These are phyloP conservation scores for Cremastinae sp. DNA, from an alignment of 2,888 invertebrate genomes.

Conservation along the genomic window DNA sequence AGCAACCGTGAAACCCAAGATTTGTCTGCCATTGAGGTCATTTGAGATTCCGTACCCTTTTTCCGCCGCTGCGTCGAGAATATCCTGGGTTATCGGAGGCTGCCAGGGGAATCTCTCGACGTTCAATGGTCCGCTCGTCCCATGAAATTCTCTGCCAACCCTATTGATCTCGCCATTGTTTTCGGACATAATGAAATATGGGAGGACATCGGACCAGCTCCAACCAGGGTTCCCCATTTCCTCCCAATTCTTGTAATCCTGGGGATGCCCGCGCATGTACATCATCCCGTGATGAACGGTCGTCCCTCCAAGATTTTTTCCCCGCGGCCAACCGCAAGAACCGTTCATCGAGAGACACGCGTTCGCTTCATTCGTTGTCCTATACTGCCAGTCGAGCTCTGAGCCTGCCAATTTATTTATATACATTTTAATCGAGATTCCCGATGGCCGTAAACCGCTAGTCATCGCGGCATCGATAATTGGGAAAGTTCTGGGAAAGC, in stretches of 20 bases:
- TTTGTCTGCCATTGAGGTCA: slow-evolving; percentile 85
- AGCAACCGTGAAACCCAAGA: slow-evolving; percentile 85
- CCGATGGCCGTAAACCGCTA: neutral
- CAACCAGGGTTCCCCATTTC: slow-evolving; percentile 88
- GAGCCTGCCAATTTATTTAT: slow-evolving; percentile 71
- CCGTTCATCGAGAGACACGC: slow-evolving; percentile 82
- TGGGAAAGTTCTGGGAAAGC: slow-evolving; percentile 8
- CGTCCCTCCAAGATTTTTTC: slow-evolving; percentile 87
- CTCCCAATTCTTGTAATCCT: slow-evolving; percentile 90
- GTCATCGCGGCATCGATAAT: too few species aligned
- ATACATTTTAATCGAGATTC: slow-evolving; percentile 23
- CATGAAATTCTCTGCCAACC: slow-evolving; percentile 84
- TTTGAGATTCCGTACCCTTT: slow-evolving; percentile 84
- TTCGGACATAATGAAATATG: slow-evolving; percentile 86
- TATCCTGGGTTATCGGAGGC: slow-evolving; percentile 84
- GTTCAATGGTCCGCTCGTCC: slow-evolving; percentile 84
- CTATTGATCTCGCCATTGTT: slow-evolving; percentile 85
- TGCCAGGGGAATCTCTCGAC: slow-evolving; percentile 85
- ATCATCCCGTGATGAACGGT: slow-evolving; percentile 91
- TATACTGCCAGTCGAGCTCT: slow-evolving; percentile 86
- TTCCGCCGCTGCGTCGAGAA: slow-evolving; percentile 84
- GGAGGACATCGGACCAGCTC: slow-evolving; percentile 88
- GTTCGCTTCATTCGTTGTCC: slow-evolving; percentile 84
- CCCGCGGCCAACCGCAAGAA: slow-evolving; percentile 86
- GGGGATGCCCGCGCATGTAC: slow-evolving; percentile 89